Conservation (phyloP, 2,113 vertebrate genomes). For the Ailuropoda melanoleuca region DNA sequence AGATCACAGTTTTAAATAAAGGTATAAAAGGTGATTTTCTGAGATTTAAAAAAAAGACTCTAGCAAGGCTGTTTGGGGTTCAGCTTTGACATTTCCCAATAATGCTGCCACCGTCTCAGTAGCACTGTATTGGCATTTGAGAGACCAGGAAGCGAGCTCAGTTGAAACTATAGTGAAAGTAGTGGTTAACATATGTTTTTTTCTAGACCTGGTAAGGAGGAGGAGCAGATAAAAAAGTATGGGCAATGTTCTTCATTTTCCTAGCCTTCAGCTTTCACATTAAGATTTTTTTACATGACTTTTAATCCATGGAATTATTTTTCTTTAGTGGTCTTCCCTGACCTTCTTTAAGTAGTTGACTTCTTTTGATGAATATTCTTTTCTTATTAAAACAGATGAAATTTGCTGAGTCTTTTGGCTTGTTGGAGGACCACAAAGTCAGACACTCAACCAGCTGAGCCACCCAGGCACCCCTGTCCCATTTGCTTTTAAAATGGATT, state of each 20-base stretch:
- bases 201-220: not conserved
- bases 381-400: not conserved
- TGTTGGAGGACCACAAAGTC: not conserved
- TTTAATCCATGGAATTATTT: not conserved
- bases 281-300: not conserved
- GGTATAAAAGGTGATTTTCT: slow-evolving; percentile 67
- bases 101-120: not conserved
- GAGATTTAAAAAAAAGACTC: slow-evolving; percentile 53
- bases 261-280: not conserved
- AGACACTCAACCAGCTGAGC: not conserved
- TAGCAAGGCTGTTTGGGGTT: slow-evolving; percentile 37
- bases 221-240: not conserved
- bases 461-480: not conserved
- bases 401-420: not conserved
- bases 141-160: not conserved
- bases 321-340: not conserved
- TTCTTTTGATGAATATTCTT: not conserved
- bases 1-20: slow-evolving; percentile 73
- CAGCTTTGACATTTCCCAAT: not conserved
- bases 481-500: not conserved
- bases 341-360: not conserved
- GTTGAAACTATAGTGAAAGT: not conserved
- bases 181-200: not conserved
- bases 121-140: not conserved
- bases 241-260: not conserved